A percentile compares a stretch with the other conserved stretches of the same genome.
Evolutionary conservation across 2,113 vertebrate species (phyloP).

Genomic region (Taxidea taxus): DNA sequence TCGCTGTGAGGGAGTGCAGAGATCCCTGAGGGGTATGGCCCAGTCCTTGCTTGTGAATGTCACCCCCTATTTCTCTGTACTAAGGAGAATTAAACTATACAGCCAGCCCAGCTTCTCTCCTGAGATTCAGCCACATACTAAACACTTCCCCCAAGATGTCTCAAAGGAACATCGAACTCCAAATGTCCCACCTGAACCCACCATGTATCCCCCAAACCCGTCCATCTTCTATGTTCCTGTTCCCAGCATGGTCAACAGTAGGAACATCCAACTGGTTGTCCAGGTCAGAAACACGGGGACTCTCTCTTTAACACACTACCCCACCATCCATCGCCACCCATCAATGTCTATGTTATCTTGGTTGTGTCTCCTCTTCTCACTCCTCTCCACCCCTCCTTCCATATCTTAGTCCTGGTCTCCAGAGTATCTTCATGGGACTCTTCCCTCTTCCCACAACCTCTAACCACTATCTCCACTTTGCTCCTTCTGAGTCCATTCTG

Average conservation of each 20-base stretch:
- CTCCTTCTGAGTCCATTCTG: background rate
- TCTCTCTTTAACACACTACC: background rate
- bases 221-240: background rate
- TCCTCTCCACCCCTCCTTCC: background rate
- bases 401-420: background rate
- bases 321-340: background rate
- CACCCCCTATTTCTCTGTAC: background rate
- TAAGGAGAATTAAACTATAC: background rate
- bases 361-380: background rate
- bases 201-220: background rate
- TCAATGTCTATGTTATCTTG: background rate
- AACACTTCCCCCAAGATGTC: background rate
- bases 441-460: background rate
- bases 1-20: background rate
- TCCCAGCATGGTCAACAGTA: background rate
- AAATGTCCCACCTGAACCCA: background rate
- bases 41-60: background rate
- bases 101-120: background rate
- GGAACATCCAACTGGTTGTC: background rate
- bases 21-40: background rate
- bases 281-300: background rate
- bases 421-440: background rate
- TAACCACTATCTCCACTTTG: background rate
- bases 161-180: background rate
- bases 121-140: background rate